Evolutionary conservation across 2,113 vertebrate species (phyloP).

Genomic region (Platysternon megacephalum): DNA sequence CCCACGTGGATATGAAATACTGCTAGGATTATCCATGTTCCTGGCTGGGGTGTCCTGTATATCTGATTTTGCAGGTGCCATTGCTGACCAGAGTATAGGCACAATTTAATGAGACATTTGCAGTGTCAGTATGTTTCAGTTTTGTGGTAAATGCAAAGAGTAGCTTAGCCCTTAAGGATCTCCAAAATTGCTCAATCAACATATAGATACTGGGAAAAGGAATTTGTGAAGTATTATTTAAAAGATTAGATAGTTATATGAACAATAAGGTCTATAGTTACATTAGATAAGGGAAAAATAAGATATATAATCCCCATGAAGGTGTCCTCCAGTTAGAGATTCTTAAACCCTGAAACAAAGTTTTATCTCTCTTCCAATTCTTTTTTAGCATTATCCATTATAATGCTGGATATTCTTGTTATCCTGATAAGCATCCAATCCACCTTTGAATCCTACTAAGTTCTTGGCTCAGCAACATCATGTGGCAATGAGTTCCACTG

Average conservation of each 20-base stretch:
- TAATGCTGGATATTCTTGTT: neutral
- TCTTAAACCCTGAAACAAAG: neutral
- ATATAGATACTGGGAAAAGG: neutral
- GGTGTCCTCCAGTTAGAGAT: neutral
- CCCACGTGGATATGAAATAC: constrained; percentile 14
- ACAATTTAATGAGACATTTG: constrained; percentile 27
- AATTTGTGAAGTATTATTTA: neutral
- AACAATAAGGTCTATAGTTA: neutral
- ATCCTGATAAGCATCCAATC: neutral
- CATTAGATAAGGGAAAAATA: neutral
- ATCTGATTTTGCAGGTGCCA: constrained; percentile 32
- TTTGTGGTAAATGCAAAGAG: neutral
- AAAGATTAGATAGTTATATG: neutral
- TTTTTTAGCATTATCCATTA: neutral
- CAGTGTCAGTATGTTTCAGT: neutral
- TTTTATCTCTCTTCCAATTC: neutral
- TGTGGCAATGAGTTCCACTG: neutral
- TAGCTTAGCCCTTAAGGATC: neutral
- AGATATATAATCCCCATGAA: neutral
- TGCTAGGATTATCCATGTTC: constrained; percentile 35
- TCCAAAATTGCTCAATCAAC: neutral
- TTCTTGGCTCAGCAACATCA: neutral
- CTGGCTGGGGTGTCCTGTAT: neutral
- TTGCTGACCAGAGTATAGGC: constrained; percentile 5
- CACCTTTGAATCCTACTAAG: neutral